Conservation (phyloP, 2,113 vertebrate genomes). For the Hymenochirus boettgeri region DNA sequence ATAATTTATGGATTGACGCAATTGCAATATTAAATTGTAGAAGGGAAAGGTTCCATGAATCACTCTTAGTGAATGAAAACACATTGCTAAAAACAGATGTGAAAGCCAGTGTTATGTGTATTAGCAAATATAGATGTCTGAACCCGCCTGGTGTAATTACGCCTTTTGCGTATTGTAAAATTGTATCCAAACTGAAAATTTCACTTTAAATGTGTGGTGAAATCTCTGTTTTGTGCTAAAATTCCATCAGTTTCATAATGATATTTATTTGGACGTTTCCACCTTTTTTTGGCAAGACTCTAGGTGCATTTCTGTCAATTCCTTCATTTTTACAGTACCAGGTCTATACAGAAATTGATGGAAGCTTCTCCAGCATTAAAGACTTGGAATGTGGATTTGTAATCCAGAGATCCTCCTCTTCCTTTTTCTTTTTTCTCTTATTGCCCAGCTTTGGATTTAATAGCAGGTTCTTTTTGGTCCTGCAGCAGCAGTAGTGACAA, state of each 20-base stretch:
- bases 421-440: slow-evolving; percentile 69
- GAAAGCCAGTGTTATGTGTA: no score
- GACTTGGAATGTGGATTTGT: slow-evolving; percentile 78
- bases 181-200: not conserved
- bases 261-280: not conserved
- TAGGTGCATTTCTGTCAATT: slow-evolving; percentile 10
- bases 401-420: slow-evolving; percentile 90
- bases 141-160: no score
- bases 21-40: no score
- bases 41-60: no score
- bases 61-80: no score
- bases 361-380: slow-evolving; percentile 73
- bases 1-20: no score
- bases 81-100: no score
- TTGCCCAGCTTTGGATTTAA: slow-evolving; percentile 52
- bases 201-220: not conserved
- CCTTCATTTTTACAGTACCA: not conserved
- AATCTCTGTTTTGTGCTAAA: not conserved
- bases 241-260: not conserved
- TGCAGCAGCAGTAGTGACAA: slow-evolving; percentile 87
- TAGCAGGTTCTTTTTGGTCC: not conserved
- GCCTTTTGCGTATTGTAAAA: no score
- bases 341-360: slow-evolving; percentile 61
- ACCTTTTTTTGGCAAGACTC: no score
- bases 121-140: no score